phyloP scores from a whole-genome alignment of 2,888 invertebrate species.

The Megalurothrips usitatus region DNA sequence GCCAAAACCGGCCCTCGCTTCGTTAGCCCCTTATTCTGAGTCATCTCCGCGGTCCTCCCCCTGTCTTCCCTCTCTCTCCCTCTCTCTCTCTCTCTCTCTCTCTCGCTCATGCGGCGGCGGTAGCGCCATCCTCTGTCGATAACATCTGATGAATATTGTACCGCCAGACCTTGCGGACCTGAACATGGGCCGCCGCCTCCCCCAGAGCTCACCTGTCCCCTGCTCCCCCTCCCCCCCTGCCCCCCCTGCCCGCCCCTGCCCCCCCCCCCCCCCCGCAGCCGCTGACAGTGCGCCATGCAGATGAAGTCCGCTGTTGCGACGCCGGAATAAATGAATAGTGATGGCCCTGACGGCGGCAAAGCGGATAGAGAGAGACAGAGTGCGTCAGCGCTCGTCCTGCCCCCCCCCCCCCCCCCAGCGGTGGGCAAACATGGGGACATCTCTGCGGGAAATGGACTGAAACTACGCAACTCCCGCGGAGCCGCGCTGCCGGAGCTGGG shows the following conservation, averaged over 20 bases:
- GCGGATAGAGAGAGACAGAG: not conserved
- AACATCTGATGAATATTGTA: slow-evolving; percentile 11
- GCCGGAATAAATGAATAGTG: slow-evolving; percentile 21
- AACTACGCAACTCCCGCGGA: no score
- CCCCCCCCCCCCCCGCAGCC: not conserved
- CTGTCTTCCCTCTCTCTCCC: not conserved
- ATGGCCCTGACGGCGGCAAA: not conserved
- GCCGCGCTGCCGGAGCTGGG: no score
- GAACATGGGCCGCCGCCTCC: not conserved
- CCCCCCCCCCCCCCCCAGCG: not conserved
- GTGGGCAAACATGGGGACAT: no score
- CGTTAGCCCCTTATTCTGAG: no score
- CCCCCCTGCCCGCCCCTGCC: not conserved
- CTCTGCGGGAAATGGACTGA: no score
- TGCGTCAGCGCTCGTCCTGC: not conserved
- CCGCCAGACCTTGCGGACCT: not conserved
- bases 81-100: not conserved
- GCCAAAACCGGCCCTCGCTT: no score
- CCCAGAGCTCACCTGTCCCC: not conserved
- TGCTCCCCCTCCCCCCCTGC: not conserved
- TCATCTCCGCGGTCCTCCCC: no score
- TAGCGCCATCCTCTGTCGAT: not conserved
- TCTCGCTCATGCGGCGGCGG: no score
- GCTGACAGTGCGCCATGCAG: slow-evolving; percentile 2
- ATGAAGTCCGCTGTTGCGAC: slow-evolving; percentile 26